A percentile compares a stretch with the other conserved stretches of the same genome.
Evolutionary conservation across 2,888 invertebrate genomes (phyloP).

Genomic region (Blastobasis adustella): DNA sequence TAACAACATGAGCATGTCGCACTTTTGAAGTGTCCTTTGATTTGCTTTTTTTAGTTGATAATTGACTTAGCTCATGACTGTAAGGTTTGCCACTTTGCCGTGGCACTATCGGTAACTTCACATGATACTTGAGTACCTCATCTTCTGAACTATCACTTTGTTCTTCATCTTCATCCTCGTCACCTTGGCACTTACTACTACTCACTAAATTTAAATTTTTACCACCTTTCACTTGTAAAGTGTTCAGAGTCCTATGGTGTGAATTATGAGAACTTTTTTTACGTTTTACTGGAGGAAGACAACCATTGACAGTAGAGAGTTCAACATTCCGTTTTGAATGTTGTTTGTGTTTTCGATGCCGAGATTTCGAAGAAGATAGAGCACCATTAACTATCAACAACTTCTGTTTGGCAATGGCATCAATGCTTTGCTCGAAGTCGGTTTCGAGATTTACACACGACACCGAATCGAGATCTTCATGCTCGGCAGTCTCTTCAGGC

Average conservation of each 20-base stretch:
- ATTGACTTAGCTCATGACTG: constrained; percentile 75
- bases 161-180: constrained; percentile 29
- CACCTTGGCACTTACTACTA: constrained; percentile 64
- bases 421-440: constrained; percentile 70
- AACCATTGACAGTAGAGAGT: constrained; percentile 47
- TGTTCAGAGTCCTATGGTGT: constrained; percentile 48
- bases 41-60: constrained; percentile 68
- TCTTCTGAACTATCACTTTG: constrained; percentile 62
- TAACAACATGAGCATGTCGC: constrained; percentile 52
- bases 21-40: constrained; percentile 47
- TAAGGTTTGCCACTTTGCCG: constrained; percentile 68
- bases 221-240: constrained; percentile 64
- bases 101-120: constrained; percentile 62
- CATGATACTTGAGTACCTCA: constrained; percentile 63
- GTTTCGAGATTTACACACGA: constrained; percentile 67
- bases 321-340: constrained; percentile 51
- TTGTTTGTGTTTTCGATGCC: constrained; percentile 62
- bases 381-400: constrained; percentile 51
- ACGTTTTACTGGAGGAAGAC: constrained; percentile 50
- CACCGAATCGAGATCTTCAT: constrained; percentile 36
- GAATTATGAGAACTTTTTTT: constrained; percentile 49
- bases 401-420: constrained; percentile 60
- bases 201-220: constrained; percentile 71
- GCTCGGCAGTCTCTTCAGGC: constrained; percentile 33
- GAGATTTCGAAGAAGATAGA: constrained; percentile 43